Evolutionary conservation across 37 sponge, comb jelly and placozoan genomes (phyloP), one percentile per base, ranked within the genome.

Genomic region (Theonella swinhoei): DNA sequence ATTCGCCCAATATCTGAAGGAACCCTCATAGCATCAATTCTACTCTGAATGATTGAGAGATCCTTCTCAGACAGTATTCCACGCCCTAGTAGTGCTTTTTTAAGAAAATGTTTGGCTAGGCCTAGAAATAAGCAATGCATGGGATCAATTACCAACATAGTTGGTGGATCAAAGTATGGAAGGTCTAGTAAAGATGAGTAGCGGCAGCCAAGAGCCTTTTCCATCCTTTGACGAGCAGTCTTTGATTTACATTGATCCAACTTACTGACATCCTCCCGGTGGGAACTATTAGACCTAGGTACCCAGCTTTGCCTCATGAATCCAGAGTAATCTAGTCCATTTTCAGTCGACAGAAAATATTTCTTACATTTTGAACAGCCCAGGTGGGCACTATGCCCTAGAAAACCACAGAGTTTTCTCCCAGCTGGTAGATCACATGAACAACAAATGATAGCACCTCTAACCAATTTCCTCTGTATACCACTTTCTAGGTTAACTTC

Each of bases 61-160:
- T n/a, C n/a, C n/a, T n/a, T n/a, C n/a, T n/a, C n/a, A n/a, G n/a
- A n/a, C n/a, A n/a, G n/a, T 23, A 75, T 75, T 26, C 19, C 7
- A 22, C 70, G 43, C 29, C 33, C 72, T 28, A 74, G 62, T 74
- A 29, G 80, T 3, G 34, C 8, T 26, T 63, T 64, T n/a, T n/a
- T n/a, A 0, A 62, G 24, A 30, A 85, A 22, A 76, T 83, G 76
- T 42, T 91, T 91, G 40, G 88, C 83, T 25, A 70, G 74, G 17
- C 92, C 92, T 42, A 91, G 36, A 54, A 78, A 83, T 7, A 87
- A 70, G 54, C 87, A 87, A 47, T 91, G 92, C 92, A 91, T 91
- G 20, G 80, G 88, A 43, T 91, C 92, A 32, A 91, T 79, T 11
- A 78, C 30, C 28, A 81, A 80, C 82, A 81, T 81, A 38, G 35